phyloP scores from a whole-genome alignment of 2,797 vertebrate species.

The Brachymystax lenok region DNA sequence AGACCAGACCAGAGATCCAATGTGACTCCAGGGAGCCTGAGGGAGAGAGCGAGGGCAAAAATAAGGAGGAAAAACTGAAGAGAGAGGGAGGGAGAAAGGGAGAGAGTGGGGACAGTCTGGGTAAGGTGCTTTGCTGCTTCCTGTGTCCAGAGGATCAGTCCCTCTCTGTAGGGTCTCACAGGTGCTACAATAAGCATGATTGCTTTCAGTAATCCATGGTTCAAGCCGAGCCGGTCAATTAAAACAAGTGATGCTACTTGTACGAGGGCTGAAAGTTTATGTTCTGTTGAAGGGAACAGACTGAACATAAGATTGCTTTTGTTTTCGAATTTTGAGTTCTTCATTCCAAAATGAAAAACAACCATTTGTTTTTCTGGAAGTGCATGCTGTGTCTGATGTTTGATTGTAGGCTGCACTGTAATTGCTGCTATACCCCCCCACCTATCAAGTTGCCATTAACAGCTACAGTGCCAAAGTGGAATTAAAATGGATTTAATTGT shows the following conservation, averaged over 20 bases:
- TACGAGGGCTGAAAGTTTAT: not conserved
- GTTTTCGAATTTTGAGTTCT: not conserved
- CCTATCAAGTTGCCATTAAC: too few species aligned
- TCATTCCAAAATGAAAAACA: too few species aligned
- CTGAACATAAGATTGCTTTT: not conserved
- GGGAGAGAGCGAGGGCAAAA: too few species aligned
- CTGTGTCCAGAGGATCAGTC: not conserved
- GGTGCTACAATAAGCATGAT: slow-evolving; percentile 1
- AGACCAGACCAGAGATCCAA: too few species aligned
- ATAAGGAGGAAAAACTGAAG: too few species aligned
- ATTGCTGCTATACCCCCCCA: too few species aligned
- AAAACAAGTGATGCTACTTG: not conserved
- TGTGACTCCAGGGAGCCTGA: too few species aligned
- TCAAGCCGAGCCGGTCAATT: not conserved
- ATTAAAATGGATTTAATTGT: too few species aligned
- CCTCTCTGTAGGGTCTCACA: not conserved
- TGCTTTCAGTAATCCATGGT: slow-evolving; percentile 1
- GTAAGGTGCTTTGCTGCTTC: not conserved
- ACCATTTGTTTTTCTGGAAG: too few species aligned
- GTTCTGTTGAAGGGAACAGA: not conserved
- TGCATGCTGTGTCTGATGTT: too few species aligned
- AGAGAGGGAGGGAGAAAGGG: not conserved
- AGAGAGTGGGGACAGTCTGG: not conserved
- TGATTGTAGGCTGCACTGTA: too few species aligned
- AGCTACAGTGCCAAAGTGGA: too few species aligned